These are phyloP conservation scores for Pycnonotus jocosus DNA, from an alignment of 2,113 vertebrate species.

Conservation along the genomic window DNA sequence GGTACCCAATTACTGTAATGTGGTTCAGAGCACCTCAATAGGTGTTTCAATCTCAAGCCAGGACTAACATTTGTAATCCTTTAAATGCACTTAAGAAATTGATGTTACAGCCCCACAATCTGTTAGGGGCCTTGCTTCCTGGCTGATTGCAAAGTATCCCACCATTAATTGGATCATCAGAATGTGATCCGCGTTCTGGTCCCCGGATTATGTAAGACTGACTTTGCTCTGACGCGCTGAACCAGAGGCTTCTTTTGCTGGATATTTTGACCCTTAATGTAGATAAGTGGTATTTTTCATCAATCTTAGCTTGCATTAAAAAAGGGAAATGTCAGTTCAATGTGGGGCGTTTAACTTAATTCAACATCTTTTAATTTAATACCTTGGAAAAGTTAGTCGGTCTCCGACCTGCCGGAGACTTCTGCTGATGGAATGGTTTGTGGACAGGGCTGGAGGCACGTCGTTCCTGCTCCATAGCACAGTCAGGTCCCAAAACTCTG, in stretches of 20 bases:
- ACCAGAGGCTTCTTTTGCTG: constrained; percentile 71
- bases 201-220: constrained; percentile 92
- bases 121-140: constrained; percentile 87
- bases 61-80: constrained; percentile 95
- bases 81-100: constrained; percentile 99
- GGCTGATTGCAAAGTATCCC: constrained; percentile 85
- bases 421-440: constrained; percentile 73
- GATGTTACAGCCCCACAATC: constrained; percentile 90
- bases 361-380: constrained; percentile 84
- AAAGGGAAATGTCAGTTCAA: constrained; percentile 80
- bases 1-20: constrained; percentile 90
- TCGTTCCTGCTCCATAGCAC: neutral
- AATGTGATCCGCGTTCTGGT: constrained; percentile 91
- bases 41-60: constrained; percentile 81
- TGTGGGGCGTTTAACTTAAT: constrained; percentile 79
- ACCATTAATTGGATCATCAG: constrained; percentile 99
- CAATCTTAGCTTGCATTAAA: constrained; percentile 83
- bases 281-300: constrained; percentile 98
- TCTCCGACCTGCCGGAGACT: constrained; percentile 65
- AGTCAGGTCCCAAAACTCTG: neutral
- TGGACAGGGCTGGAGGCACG: neutral
- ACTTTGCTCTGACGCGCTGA: constrained; percentile 88
- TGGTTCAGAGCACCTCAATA: constrained; percentile 78
- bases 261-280: constrained; percentile 93
- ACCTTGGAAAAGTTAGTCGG: constrained; percentile 76